Base-by-base conservation (phyloP, 2,113 vertebrate species). In the Microcebus ravelobensis region DNA sequence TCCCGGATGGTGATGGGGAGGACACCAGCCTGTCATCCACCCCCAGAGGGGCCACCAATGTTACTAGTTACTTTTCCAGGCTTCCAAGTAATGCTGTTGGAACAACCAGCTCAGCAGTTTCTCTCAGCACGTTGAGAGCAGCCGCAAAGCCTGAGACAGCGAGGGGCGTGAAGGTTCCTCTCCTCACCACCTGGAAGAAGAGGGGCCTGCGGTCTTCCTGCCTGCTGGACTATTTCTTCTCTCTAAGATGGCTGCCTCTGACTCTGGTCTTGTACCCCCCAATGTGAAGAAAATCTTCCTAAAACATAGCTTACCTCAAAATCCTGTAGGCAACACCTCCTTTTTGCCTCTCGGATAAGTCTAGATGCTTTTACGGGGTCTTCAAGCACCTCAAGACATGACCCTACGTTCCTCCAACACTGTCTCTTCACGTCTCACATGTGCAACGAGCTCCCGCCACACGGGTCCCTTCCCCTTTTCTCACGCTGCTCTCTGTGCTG, bases 241-340 rank as follows among this genome's bases (percentile, higher is more conserved):
- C 36, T 88, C 80, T 25, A 55, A 93, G 84, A 50, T 6, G 11
- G 17, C 0, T 6, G 23, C 18, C n/a, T 59, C 73, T 76, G 48
- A 29, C 18, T 67, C 42, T 13, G 2, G 21, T 14, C 59, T 48
- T 67, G 21, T 79, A 14, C 36, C 23, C 3, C 73, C 39, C 57
- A 65, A 8, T 3, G 27, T 23, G 23, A 79, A 45, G 29, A 57
- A 57, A 86, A 80, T 17, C 74, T 77, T 92, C 15, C 55, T 36
- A 63, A 89, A 95, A 63, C 34, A 70, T 20, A 91, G 18, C 55
- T 91, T 65, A 76, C 61, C 52, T 67, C 59, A 20, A 45, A 74
- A 59, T 39, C 48, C 77, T 80, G 6, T 5, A 73, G 92, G 27
- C 39, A 50, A 18, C 14, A 17, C 12, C 34, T 70, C 29, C 45